Conservation (phyloP, 2,888 invertebrate species). For the Andrena dorsata region DNA sequence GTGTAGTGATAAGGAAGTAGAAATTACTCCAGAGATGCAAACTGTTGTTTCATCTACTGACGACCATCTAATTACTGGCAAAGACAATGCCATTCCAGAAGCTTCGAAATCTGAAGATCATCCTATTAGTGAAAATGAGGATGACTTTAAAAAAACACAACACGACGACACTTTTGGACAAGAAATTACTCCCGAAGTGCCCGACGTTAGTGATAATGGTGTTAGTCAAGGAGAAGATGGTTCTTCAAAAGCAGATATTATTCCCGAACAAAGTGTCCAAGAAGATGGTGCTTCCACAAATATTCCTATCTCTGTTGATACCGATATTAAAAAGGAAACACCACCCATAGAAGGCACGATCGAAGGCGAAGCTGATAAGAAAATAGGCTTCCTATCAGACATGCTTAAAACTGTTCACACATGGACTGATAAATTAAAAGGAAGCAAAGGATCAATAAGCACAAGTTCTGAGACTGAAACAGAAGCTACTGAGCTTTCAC, state of each 20-base stretch:
- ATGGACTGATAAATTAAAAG: neutral
- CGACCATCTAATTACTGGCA: neutral
- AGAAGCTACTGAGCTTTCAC: neutral
- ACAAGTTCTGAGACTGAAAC: neutral
- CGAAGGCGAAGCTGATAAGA: neutral
- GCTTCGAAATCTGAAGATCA: neutral
- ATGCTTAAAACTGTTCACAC: slow-evolving; percentile 8
- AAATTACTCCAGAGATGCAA: neutral
- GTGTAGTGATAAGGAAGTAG: neutral
- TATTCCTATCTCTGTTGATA: neutral
- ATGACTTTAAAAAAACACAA: neutral
- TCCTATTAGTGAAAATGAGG: neutral
- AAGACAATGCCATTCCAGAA: neutral
- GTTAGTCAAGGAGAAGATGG: neutral
- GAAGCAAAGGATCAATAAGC: neutral
- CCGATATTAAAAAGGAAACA: neutral
- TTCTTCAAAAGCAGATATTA: neutral
- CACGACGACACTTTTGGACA: too few species aligned
- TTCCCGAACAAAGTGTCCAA: neutral
- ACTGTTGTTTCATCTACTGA: neutral
- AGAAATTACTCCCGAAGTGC: neutral
- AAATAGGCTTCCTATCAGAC: neutral
- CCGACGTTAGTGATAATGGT: neutral
- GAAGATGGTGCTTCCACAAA: neutral
- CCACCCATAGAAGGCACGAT: neutral